These are phyloP conservation scores for Conomelus anceps DNA, from an alignment of 2,888 invertebrate genomes.

Conservation along the genomic window DNA sequence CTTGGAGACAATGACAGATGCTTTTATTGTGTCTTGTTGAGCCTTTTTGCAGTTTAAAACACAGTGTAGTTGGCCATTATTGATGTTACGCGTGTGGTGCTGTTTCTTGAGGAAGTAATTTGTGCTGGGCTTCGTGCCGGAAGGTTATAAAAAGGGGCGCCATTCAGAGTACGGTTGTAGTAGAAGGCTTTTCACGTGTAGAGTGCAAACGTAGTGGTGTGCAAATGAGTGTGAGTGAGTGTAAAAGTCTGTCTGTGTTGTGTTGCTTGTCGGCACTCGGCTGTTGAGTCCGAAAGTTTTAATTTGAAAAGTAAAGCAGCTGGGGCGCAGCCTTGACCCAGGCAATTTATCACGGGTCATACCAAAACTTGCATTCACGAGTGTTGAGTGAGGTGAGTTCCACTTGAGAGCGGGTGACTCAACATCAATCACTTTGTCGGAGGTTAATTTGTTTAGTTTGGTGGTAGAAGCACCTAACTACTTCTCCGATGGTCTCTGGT, in stretches of 20 bases:
- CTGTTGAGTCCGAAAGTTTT: slow-evolving; percentile 20
- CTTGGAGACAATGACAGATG: background rate
- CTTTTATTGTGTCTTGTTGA: background rate
- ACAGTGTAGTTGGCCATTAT: background rate
- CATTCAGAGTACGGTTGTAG: background rate
- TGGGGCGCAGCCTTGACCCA: slow-evolving; percentile 5
- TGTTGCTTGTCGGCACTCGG: background rate
- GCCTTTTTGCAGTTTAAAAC: background rate
- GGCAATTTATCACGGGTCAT: background rate
- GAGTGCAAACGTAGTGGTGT: too few species aligned
- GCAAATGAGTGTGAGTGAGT: background rate
- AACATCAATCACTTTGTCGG: background rate
- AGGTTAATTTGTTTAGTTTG: background rate
- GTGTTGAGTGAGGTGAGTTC: slow-evolving; percentile 6
- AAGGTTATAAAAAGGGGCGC: background rate
- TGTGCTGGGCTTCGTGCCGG: background rate
- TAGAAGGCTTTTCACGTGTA: background rate
- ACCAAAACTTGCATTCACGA: background rate
- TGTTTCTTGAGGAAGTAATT: background rate
- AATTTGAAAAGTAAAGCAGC: slow-evolving; percentile 26
- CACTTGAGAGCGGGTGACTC: background rate
- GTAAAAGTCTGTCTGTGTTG: background rate
- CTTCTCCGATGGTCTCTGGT: background rate
- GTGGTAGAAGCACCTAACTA: too few species aligned
- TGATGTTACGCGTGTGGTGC: background rate